phyloP scores from a whole-genome alignment of 2,113 vertebrate genomes.

The Percina caprodes region DNA sequence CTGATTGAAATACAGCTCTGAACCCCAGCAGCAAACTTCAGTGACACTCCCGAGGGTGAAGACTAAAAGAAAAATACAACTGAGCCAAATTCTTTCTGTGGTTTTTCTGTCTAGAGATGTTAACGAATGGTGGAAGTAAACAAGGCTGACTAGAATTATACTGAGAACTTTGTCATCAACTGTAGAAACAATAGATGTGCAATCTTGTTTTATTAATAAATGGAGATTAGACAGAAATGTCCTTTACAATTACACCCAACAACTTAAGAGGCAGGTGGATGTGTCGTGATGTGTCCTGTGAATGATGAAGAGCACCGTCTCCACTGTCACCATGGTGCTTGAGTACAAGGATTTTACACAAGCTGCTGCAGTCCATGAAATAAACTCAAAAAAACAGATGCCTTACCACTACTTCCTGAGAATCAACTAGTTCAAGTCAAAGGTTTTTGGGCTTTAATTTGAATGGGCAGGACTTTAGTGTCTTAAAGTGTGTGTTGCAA shows the following conservation, averaged over 20 bases:
- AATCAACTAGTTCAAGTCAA: background rate
- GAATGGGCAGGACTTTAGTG: background rate
- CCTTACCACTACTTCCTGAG: background rate
- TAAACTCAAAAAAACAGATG: background rate
- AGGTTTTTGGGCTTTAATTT: background rate
- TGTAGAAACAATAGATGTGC: background rate
- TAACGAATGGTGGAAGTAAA: background rate
- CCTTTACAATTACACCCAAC: background rate
- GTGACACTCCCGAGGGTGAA: background rate
- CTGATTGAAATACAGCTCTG: background rate
- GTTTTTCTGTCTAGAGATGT: background rate
- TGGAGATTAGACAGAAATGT: background rate
- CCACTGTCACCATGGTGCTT: background rate
- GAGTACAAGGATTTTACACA: background rate
- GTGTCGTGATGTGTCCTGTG: too few relatives aligned
- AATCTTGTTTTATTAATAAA: background rate
- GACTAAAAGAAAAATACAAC: background rate
- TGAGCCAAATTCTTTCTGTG: background rate
- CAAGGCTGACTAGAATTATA: background rate
- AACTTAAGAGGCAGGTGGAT: background rate
- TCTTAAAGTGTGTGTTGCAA: background rate
- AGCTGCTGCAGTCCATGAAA: background rate
- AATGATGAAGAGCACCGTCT: background rate
- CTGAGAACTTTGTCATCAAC: background rate
- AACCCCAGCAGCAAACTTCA: background rate